Percentiles rank a stretch among this genome's conserved stretches.
Evolutionary conservation across 2,888 invertebrate species (phyloP).

Genomic region (Matsumyia berberina): DNA sequence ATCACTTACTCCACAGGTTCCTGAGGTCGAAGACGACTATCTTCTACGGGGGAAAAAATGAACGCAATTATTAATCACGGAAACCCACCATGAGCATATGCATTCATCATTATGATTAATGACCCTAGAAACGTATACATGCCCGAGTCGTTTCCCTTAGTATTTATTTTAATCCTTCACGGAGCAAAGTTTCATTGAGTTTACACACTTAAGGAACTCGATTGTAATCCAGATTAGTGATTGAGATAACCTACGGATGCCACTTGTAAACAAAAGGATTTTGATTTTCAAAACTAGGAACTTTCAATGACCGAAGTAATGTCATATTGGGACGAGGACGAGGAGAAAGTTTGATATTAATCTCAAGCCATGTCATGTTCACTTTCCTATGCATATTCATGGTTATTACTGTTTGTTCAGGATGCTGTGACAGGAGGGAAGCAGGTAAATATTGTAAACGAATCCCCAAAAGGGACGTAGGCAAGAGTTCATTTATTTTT

Average conservation of each 20-base stretch:
- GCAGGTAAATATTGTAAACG: background rate
- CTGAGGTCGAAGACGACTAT: too few species aligned
- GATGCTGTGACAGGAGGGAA: background rate
- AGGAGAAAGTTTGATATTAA: background rate
- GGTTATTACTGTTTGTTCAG: constrained; percentile 9
- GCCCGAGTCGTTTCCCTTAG: background rate
- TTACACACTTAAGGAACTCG: background rate
- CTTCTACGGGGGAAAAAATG: too few species aligned
- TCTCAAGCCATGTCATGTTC: background rate
- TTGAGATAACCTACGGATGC: too few species aligned
- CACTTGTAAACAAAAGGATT: background rate
- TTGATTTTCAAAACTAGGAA: background rate
- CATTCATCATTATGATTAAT: constrained; percentile 23
- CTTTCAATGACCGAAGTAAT: background rate
- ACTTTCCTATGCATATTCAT: constrained; percentile 11
- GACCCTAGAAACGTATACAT: background rate
- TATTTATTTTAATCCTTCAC: background rate
- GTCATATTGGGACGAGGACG: background rate
- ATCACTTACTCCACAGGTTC: background rate
- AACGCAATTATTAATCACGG: constrained; percentile 6
- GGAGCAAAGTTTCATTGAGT: background rate
- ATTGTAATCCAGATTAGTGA: constrained; percentile 10
- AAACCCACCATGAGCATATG: background rate
- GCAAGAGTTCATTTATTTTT: background rate
- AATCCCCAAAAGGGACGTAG: background rate